Evolutionary conservation across 2,888 invertebrate genomes (phyloP), one percentile per base, ranked within the genome.

Genomic region (Nezara viridula): DNA sequence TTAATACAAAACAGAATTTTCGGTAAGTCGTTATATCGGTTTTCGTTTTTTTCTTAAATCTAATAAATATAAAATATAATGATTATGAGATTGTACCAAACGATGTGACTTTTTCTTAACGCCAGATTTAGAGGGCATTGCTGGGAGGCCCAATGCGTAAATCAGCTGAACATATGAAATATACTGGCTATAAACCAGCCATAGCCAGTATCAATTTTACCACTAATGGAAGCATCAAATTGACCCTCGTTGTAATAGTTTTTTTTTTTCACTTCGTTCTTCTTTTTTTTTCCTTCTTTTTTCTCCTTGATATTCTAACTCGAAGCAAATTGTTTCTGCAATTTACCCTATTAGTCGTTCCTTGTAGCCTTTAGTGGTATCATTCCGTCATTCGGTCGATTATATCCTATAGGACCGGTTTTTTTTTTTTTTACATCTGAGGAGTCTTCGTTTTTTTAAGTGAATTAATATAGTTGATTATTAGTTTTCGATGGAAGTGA

Each of bases 141-240:
- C 19, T 21, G 24, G 37, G 37, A 73, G 32, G 66, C 14, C 66
- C 37, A 73, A 7, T 21, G 66, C 37, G 37, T 73, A 37, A 73
- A 73, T 73, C 66, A 73, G 66, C 66, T 32, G 66, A 73, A 73
- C 12, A 73, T 73, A 73, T 73, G 66, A 73, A 19, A 73, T 73
- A 73, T 73, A 73, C 66, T 73, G 32, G 81, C 44, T 47, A 81
- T 81, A 81, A 81, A 81, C 81, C 81, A 81, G 81, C 24, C 44
- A 12, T n/a, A 81, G n/a, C 81, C 81, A 47, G 81, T 44, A 81
- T 81, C 81, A 81, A 81, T 81, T 73, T 73, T 73, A 73, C 66
- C 66, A 73, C 37, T 37, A 73, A 73, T 73, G 66, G 66, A 73
- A 73, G 37, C 66, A 73, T 44, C 44, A 44, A 44, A 44, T 44